These are phyloP conservation scores for Brachirus orientalis DNA, from an alignment of 2,113 vertebrate genomes.

Conservation along the genomic window DNA sequence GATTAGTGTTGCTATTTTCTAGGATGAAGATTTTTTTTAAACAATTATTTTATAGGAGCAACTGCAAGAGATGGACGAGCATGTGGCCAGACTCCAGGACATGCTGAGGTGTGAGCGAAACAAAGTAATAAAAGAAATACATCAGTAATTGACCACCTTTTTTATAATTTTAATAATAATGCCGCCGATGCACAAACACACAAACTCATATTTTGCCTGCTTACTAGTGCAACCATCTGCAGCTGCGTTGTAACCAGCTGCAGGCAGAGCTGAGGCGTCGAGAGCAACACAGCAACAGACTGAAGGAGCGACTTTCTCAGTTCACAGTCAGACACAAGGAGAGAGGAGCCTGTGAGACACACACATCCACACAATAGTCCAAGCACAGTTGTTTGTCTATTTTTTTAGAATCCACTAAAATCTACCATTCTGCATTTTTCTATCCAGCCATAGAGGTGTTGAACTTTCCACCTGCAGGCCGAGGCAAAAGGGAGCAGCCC, in stretches of 20 bases:
- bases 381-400: neutral
- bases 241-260: constrained; percentile 70
- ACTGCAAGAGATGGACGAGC: constrained; percentile 68
- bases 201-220: neutral
- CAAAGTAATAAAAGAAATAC: constrained; percentile 60
- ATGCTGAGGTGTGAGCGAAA: constrained; percentile 64
- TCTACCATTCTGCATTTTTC: neutral
- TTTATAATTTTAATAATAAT: neutral
- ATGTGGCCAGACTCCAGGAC: constrained; percentile 70
- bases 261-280: constrained; percentile 67
- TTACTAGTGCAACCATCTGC: constrained; percentile 60
- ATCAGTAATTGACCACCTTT: neutral
- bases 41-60: constrained; percentile 63
- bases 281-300: constrained; percentile 67
- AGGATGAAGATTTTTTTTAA: neutral
- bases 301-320: constrained; percentile 72
- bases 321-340: constrained; percentile 58
- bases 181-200: no score
- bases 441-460: constrained; percentile 76
- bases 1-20: neutral
- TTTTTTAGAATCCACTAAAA: neutral
- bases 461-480: constrained; percentile 56
- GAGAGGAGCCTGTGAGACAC: constrained; percentile 62
- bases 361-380: neutral
- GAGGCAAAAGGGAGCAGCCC: constrained; percentile 44